Conservation (phyloP, 1,140 invertebrate species). For the Archegozetes longisetosus region DNA sequence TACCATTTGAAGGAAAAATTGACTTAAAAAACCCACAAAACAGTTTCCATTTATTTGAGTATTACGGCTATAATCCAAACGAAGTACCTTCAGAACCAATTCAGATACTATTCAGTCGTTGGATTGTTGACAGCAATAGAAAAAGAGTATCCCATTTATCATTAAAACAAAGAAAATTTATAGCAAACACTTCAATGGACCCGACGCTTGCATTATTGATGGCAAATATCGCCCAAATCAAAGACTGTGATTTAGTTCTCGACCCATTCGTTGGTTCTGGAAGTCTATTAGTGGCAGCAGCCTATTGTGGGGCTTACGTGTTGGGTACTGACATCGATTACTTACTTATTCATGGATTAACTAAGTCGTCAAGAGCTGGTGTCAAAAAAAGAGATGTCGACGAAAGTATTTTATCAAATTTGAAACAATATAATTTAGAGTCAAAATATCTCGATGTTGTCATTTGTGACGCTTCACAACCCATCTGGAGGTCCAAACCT, state of each 20-base stretch:
- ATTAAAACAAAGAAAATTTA: constrained; percentile 76
- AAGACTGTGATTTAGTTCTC: constrained; percentile 52
- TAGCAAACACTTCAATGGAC: constrained; percentile 96
- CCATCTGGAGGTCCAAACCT: constrained; percentile 48
- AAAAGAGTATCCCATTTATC: constrained; percentile 58
- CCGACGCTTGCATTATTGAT: constrained; percentile 76
- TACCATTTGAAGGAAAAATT: constrained; percentile 60
- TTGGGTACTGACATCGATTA: constrained; percentile 85
- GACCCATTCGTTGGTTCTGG: constrained; percentile 90
- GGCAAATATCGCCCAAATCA: constrained; percentile 75
- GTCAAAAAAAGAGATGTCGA: constrained; percentile 51
- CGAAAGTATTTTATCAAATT: constrained; percentile 68
- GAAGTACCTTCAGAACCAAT: constrained; percentile 50
- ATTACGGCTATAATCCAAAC: constrained; percentile 62
- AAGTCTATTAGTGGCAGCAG: constrained; percentile 73
- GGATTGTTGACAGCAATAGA: constrained; percentile 52
- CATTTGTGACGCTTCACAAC: constrained; percentile 70
- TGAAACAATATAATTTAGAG: constrained; percentile 63
- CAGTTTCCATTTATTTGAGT: constrained; percentile 62
- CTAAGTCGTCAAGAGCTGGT: constrained; percentile 32
- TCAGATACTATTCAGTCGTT: constrained; percentile 64
- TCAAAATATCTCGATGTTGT: constrained; percentile 66
- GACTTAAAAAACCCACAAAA: constrained; percentile 65
- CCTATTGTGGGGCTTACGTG: constrained; percentile 75
- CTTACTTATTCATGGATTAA: constrained; percentile 66